Base-by-base conservation (phyloP, 35 echinoderm and acorn worm species). In the Chiridota heheva region DNA sequence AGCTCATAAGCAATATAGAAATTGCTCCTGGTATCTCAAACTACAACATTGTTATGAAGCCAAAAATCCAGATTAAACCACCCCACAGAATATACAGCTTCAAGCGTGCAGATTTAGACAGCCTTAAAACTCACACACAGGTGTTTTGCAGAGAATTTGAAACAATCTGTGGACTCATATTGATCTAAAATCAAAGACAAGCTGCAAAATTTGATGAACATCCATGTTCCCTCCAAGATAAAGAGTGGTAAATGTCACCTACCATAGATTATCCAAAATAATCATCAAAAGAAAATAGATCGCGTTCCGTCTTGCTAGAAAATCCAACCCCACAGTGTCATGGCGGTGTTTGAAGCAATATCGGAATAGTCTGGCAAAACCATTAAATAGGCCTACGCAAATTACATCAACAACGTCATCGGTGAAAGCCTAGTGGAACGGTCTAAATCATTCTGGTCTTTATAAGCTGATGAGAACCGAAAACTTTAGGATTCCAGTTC, bases 211-310 rank as follows among this genome's bases (percentile, higher is more conserved):
- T 33, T 78, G 12, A 0, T 60, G 51, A 36, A 49, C 4, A 53
- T 47, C 17, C 24, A 59, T 85, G 40, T 76, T 28, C 81, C 81
- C 40, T 73, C 82, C 24, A 81, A 81, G 31, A 40, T 29, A 1
- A 22, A 6, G 7, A 40, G 28, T 6, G 3, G 20, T 5, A 66
- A 32, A 15, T 39, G 7, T 26, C 32, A 81, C 26, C 25, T 81
- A 2, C 78, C 78, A n/a, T n/a, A n/a, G n/a, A 47, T 81, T 57
- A 39, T 65, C 67, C 16, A 35, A 20, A 38, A n/a, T 41, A 5
- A 81, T 4, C 60, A 32, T 78, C 1, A 78, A 78, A n/a, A n/a
- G n/a, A n/a, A n/a, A n/a, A n/a, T n/a, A n/a, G n/a, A n/a, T n/a
- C n/a, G n/a, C n/a, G n/a, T 37, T 28, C 36, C 2, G 0, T 65